A percentile compares a stretch with the other conserved stretches of the same genome.
Evolutionary conservation across 2,113 vertebrate genomes (phyloP).

Genomic region (Pipra filicauda): DNA sequence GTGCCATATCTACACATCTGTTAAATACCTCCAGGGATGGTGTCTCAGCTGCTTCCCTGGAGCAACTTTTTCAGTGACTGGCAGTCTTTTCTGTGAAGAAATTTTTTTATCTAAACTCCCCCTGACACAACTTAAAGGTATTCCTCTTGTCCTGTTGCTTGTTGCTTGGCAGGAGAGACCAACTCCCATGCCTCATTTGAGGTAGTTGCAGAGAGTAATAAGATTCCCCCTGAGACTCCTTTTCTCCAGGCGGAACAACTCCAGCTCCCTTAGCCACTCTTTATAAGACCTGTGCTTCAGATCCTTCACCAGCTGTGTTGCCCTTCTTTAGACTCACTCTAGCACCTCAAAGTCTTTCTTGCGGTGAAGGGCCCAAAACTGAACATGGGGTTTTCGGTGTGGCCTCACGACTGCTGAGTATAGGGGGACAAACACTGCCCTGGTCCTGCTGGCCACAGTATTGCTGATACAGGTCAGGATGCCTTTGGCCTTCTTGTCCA

Average conservation of each 20-base stretch:
- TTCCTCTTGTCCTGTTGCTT: background rate
- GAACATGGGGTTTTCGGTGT: accelerated
- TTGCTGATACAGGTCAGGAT: background rate
- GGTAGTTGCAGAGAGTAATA: background rate
- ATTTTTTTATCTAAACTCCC: background rate
- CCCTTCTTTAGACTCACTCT: background rate
- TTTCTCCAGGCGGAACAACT: background rate
- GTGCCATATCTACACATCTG: background rate
- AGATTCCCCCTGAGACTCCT: background rate
- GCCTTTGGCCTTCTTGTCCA: background rate
- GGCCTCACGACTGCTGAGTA: background rate
- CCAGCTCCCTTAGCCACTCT: background rate
- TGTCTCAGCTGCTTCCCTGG: background rate
- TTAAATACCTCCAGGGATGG: background rate
- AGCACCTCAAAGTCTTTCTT: background rate
- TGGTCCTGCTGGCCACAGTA: background rate
- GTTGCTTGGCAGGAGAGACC: background rate
- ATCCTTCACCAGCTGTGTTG: background rate
- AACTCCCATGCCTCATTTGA: background rate
- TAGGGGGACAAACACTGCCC: background rate
- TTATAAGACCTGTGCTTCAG: background rate
- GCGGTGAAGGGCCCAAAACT: too few species aligned
- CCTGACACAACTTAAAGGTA: too few species aligned
- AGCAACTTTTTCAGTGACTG: background rate
- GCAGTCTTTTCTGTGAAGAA: background rate